A percentile compares a stretch with the other conserved stretches of the same genome.
Evolutionary conservation across 1,140 invertebrate genomes (phyloP).

Genomic region (Hylyphantes graminicola): DNA sequence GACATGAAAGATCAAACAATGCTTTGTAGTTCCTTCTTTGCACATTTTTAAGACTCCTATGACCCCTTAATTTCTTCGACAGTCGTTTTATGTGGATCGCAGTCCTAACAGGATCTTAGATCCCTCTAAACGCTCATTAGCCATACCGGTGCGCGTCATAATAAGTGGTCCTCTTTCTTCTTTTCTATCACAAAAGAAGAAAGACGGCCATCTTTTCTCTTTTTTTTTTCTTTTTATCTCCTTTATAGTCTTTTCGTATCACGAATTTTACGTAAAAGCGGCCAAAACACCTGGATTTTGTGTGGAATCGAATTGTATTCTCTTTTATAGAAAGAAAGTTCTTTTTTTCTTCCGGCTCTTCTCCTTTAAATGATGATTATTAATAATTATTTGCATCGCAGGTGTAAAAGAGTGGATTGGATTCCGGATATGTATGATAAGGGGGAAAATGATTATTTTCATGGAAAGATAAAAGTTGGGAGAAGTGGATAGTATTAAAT

Average conservation of each 20-base stretch:
- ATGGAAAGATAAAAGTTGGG: too few relatives aligned
- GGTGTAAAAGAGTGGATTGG: constrained; percentile 23
- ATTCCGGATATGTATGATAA: constrained; percentile 19
- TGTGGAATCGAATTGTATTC: background rate
- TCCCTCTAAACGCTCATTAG: constrained; percentile 36
- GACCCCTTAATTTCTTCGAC: background rate
- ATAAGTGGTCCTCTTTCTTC: constrained; percentile 15
- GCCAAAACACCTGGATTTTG: constrained; percentile 36
- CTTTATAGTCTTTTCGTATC: constrained; percentile 43
- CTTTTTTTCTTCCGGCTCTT: background rate
- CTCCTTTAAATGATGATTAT: constrained; percentile 24
- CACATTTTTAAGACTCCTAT: too few relatives aligned
- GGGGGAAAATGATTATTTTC: too few relatives aligned
- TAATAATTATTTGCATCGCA: constrained; percentile 49
- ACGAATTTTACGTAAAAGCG: constrained; percentile 51
- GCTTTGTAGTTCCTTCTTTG: too few relatives aligned
- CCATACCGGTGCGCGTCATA: constrained; percentile 38
- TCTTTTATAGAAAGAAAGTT: background rate
- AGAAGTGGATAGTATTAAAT: too few relatives aligned
- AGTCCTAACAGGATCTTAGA: constrained; percentile 31
- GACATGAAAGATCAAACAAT: too few relatives aligned
- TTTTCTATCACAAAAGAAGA: background rate
- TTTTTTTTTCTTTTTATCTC: constrained; percentile 2
- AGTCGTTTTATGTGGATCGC: background rate
- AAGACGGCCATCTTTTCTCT: constrained; percentile 18